Evolutionary conservation across 1,140 invertebrate species (phyloP).

Genomic region (Zaprionus davidi): DNA sequence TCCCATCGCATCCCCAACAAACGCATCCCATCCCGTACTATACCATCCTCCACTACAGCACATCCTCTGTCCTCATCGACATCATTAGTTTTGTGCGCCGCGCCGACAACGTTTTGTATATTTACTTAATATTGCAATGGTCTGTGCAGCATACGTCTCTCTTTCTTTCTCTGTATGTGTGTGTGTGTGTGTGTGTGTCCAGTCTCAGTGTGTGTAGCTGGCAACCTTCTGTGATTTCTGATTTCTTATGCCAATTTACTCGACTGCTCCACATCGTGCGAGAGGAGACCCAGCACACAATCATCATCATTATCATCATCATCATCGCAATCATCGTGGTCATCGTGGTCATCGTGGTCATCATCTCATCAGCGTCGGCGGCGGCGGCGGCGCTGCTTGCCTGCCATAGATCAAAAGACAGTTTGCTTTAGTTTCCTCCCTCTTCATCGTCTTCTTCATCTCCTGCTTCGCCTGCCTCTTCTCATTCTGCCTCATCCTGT

Average conservation of each 20-base stretch:
- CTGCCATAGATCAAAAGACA: constrained; percentile 81
- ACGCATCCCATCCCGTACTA: not conserved
- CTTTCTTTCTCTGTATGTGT: not conserved
- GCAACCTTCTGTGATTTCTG: constrained; percentile 79
- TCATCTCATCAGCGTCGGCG: constrained; percentile 10
- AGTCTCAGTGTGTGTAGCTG: constrained; percentile 36
- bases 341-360: constrained; percentile 36
- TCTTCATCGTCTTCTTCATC: not conserved
- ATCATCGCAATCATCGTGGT: constrained; percentile 31
- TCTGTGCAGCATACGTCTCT: constrained; percentile 29
- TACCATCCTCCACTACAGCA: not conserved
- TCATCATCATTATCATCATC: constrained; percentile 34
- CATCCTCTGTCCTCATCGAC: constrained; percentile 57
- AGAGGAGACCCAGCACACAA: not conserved
- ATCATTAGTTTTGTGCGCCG: constrained; percentile 82
- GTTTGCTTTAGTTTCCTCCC: constrained; percentile 76
- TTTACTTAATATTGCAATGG: constrained; percentile 82
- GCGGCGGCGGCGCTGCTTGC: constrained; percentile 29
- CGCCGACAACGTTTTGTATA: constrained; percentile 82
- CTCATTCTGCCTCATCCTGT: constrained; percentile 18
- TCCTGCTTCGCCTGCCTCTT: not conserved
- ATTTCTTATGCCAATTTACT: constrained; percentile 83
- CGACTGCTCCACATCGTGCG: constrained; percentile 63
- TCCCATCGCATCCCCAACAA: not conserved
- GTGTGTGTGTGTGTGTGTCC: constrained; percentile 11